phyloP scores from a whole-genome alignment of 2,888 invertebrate genomes.

The Mechanitis messenoides region DNA sequence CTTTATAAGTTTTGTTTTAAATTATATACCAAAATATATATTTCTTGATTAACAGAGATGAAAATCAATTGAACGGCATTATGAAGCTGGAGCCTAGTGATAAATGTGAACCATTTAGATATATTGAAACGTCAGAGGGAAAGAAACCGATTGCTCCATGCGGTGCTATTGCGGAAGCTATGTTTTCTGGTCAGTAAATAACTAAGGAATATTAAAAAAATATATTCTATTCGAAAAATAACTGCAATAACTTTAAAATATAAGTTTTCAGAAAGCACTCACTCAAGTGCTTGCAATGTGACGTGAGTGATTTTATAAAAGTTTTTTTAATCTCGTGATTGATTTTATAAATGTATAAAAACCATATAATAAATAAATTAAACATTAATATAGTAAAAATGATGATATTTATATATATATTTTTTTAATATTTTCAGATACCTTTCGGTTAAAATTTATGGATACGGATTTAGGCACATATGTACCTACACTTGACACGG shows the following conservation, averaged over 20 bases:
- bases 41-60: conserved; percentile 24
- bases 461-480: not conserved
- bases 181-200: conserved; percentile 32
- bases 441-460: conserved; percentile 1
- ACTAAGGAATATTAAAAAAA: too few species aligned
- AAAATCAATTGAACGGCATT: conserved; percentile 30
- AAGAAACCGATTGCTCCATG: conserved; percentile 33
- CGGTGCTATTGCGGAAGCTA: conserved; percentile 33
- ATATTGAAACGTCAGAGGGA: conserved; percentile 7
- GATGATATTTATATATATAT: not conserved
- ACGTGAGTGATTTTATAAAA: too few species aligned
- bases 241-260: too few species aligned
- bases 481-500: conserved; percentile 6
- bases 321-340: too few species aligned
- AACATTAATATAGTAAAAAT: too few species aligned
- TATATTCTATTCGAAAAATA: too few species aligned
- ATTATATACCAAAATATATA: too few species aligned
- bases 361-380: too few species aligned
- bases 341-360: too few species aligned
- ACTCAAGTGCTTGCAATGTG: too few species aligned
- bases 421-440: conserved; percentile 10
- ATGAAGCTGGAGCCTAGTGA: conserved; percentile 20
- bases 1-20: not conserved
- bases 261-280: too few species aligned
- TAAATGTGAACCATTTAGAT: conserved; percentile 29